Conservation (phyloP, 1,140 invertebrate species). For the Drosophila nasuta region DNA sequence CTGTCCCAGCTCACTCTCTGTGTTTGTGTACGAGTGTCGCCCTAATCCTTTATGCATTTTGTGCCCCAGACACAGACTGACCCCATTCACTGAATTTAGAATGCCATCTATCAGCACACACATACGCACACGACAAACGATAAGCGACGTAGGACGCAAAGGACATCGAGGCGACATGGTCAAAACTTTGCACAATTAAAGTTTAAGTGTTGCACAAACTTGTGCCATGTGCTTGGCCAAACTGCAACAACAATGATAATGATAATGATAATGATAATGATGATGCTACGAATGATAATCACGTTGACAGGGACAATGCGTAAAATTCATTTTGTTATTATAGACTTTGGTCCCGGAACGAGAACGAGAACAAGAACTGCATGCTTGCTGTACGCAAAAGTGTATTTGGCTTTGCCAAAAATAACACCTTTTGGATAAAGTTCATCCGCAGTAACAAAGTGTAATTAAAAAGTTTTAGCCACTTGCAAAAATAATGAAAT, state of each 20-base stretch:
- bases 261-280: slow-evolving; percentile 8
- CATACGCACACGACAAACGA: slow-evolving; percentile 43
- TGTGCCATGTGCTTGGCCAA: slow-evolving; percentile 56
- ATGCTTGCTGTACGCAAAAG: not conserved
- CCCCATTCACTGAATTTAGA: slow-evolving; percentile 75
- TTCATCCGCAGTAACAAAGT: slow-evolving; percentile 66
- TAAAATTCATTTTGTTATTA: slow-evolving; percentile 76
- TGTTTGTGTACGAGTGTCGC: slow-evolving; percentile 31
- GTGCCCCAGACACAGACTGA: slow-evolving; percentile 68
- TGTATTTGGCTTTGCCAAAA: slow-evolving; percentile 49
- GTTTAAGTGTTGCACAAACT: slow-evolving; percentile 82
- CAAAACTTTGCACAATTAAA: slow-evolving; percentile 82
- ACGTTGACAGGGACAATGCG: slow-evolving; percentile 53
- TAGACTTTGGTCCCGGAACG: slow-evolving; percentile 50
- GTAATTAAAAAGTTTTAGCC: slow-evolving; percentile 75
- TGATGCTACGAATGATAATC: slow-evolving; percentile 9
- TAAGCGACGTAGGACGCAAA: slow-evolving; percentile 35
- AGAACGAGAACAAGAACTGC: not conserved
- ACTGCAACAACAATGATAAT: slow-evolving; percentile 9
- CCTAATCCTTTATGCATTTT: slow-evolving; percentile 78
- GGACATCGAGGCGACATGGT: slow-evolving; percentile 73
- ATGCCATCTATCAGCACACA: slow-evolving; percentile 72
- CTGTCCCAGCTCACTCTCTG: not conserved
- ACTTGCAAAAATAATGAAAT: slow-evolving; percentile 74
- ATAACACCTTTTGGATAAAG: slow-evolving; percentile 65